Conservation (phyloP, 1,140 invertebrate species). For the Steinernema feltiae region DNA sequence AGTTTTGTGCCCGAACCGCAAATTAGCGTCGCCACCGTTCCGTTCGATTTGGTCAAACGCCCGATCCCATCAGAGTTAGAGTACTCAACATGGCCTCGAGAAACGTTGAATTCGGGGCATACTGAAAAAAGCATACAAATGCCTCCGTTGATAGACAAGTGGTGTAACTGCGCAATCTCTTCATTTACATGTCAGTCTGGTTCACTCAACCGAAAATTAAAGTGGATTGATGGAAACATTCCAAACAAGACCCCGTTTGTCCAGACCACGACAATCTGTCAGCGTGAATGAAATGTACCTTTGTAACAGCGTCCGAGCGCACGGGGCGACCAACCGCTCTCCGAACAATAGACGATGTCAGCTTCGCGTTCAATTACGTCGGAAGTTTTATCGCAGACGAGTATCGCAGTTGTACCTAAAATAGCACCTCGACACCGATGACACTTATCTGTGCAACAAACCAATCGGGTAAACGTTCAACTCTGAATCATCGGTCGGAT, state of each 20-base stretch:
- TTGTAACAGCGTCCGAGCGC: conserved; percentile 11
- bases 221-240: too few relatives aligned
- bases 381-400: conserved; percentile 15
- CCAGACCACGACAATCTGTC: not conserved
- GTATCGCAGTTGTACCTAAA: conserved; percentile 19
- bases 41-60: conserved; percentile 18
- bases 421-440: not conserved
- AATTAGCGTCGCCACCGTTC: conserved; percentile 19
- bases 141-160: not conserved
- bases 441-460: not conserved
- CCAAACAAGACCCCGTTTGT: not conserved
- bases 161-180: too few relatives aligned
- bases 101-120: not conserved
- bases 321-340: conserved; percentile 13
- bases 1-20: conserved; percentile 14
- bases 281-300: not conserved
- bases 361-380: conserved; percentile 17
- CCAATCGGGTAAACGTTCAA: conserved; percentile 17
- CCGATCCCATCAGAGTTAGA: conserved; percentile 12
- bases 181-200: too few relatives aligned
- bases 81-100: not conserved
- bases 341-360: conserved; percentile 18
- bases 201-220: too few relatives aligned
- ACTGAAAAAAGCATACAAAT: not conserved
- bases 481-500: not conserved